These are phyloP conservation scores for Drosophila pseudoobscura DNA, from an alignment of 1,140 invertebrate species.

Conservation along the genomic window DNA sequence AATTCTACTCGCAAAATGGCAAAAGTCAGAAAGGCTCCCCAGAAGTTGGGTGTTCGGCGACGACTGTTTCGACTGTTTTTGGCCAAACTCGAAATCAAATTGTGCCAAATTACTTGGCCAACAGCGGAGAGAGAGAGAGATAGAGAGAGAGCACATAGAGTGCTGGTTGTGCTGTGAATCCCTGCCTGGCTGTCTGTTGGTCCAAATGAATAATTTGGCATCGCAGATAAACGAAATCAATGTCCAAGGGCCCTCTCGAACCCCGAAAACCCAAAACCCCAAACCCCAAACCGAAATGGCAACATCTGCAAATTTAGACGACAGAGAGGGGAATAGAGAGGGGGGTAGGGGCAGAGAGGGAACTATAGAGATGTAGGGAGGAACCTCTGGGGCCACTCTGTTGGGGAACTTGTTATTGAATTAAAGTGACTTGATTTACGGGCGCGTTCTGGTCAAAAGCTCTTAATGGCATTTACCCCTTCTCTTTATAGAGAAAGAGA, in stretches of 20 bases:
- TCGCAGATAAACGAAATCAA: slow-evolving; percentile 53
- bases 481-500: background rate
- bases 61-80: slow-evolving; percentile 36
- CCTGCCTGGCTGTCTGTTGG: slow-evolving; percentile 27
- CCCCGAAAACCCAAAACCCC: slow-evolving; percentile 21
- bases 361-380: background rate
- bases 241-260: slow-evolving; percentile 16
- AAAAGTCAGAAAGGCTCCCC: slow-evolving; percentile 26
- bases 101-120: slow-evolving; percentile 48
- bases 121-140: background rate
- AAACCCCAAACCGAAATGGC: slow-evolving; percentile 23
- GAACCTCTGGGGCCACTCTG: slow-evolving; percentile 34
- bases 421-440: slow-evolving; percentile 53
- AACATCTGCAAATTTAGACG: slow-evolving; percentile 36
- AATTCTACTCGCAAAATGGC: slow-evolving; percentile 25
- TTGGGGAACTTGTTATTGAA: slow-evolving; percentile 50
- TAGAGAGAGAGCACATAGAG: too few relatives aligned
- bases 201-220: slow-evolving; percentile 52
- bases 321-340: background rate
- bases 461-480: slow-evolving; percentile 45
- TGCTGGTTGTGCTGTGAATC: background rate
- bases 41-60: too few relatives aligned
- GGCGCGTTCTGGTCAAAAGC: slow-evolving; percentile 49
- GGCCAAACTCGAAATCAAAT: slow-evolving; percentile 45
- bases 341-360: background rate